Evolutionary conservation across 30 jellyfish, hydroid and myxozoan species (phyloP).

Genomic region (Rhopilema esculentum): DNA sequence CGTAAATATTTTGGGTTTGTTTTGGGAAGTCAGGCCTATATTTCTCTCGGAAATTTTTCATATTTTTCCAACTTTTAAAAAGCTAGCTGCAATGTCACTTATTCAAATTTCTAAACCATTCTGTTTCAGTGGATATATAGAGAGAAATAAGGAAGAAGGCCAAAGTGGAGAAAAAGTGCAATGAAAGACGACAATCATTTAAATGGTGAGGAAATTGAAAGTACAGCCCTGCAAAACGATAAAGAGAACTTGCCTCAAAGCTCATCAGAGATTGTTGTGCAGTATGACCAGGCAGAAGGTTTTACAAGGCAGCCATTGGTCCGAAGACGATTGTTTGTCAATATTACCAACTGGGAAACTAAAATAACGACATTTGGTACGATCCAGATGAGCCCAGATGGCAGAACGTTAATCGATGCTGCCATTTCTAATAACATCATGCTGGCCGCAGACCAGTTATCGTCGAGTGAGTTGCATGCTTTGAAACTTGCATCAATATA

Average conservation of each 20-base stretch:
- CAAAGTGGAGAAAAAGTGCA: not conserved
- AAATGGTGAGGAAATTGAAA: not conserved
- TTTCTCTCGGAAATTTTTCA: not conserved
- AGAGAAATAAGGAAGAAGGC: conserved; percentile 12
- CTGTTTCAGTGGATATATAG: not conserved
- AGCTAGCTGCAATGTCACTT: not conserved
- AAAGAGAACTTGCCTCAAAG: conserved; percentile 5
- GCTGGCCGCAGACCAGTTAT: conserved; percentile 18
- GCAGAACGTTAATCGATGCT: conserved; percentile 14
- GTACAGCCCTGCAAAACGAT: not conserved
- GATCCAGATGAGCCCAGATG: conserved; percentile 14
- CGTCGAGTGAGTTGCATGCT: conserved; percentile 7
- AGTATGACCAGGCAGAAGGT: not conserved
- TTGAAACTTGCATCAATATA: not conserved
- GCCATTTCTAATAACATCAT: conserved; percentile 3
- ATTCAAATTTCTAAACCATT: not conserved
- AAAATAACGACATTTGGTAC: not conserved
- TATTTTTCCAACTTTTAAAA: not conserved
- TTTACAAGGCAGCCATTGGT: not conserved
- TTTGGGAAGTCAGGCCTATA: too few relatives aligned
- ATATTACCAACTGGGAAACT: conserved; percentile 8
- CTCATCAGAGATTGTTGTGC: not conserved
- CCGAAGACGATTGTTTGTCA: conserved; percentile 7
- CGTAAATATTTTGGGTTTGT: not conserved
- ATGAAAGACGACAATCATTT: not conserved